Evolutionary conservation across 2,113 vertebrate species (phyloP).

Genomic region (Cyprinodon tularosa): DNA sequence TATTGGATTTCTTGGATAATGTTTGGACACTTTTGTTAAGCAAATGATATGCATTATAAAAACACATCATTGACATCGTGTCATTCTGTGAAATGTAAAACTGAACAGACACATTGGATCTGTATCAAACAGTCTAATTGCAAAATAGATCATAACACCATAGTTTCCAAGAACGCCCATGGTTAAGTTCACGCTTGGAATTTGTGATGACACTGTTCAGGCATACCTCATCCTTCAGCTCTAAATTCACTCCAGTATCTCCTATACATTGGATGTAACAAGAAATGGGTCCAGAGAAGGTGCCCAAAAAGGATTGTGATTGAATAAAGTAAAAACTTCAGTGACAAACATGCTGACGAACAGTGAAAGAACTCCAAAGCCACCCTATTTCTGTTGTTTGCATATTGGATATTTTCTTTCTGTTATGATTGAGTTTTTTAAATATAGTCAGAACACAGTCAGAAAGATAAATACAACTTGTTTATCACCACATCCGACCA

Average conservation of each 20-base stretch:
- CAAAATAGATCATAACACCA: conserved; percentile 4
- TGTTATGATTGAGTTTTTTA: background rate
- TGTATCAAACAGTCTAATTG: conserved; percentile 1
- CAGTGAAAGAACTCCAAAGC: background rate
- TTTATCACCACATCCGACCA: background rate
- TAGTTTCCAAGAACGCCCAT: conserved; percentile 13
- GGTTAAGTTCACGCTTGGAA: conserved; percentile 14
- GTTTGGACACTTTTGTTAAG: conserved; percentile 61
- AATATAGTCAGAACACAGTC: background rate
- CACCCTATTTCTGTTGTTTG: background rate
- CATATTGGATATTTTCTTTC: background rate
- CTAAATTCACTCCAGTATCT: too few species aligned
- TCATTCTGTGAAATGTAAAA: conserved; percentile 51
- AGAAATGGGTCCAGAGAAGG: too few species aligned
- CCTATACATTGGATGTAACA: too few species aligned
- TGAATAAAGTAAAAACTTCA: background rate
- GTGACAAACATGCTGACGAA: too few species aligned
- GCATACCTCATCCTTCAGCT: conserved; percentile 19
- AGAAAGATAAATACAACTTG: background rate
- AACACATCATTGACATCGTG: conserved; percentile 37
- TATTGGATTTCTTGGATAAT: conserved; percentile 64
- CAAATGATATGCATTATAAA: conserved; percentile 50
- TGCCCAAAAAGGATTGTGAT: background rate
- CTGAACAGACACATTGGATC: conserved; percentile 51
- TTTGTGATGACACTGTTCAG: conserved; percentile 31